Conservation (phyloP, 2,888 invertebrate species). For the Agrotis ipsilon region DNA sequence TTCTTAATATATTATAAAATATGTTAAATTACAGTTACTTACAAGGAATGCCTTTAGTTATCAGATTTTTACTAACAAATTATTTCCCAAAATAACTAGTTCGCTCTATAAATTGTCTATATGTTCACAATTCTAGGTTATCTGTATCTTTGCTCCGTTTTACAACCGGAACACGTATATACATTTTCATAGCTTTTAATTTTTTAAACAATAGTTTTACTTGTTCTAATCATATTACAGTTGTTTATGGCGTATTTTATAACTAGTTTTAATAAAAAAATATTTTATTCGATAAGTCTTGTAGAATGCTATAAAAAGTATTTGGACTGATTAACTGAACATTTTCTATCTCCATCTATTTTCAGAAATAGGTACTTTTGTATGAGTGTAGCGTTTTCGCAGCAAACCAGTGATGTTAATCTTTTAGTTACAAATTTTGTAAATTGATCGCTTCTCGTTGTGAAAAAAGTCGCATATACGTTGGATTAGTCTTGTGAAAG, state of each 20-base stretch:
- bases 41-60: not conserved
- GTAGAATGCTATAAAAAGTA: slow-evolving; percentile 70
- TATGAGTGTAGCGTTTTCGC: slow-evolving; percentile 92
- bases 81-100: not conserved
- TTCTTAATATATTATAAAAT: too few relatives aligned
- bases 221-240: not conserved
- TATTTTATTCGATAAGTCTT: slow-evolving; percentile 1
- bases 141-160: slow-evolving; percentile 60
- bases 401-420: slow-evolving; percentile 93
- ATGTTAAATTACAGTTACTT: not conserved
- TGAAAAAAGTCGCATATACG: slow-evolving; percentile 84
- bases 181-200: slow-evolving; percentile 46
- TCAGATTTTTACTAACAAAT: not conserved
- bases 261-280: not conserved
- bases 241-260: slow-evolving; percentile 17
- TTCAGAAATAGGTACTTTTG: slow-evolving; percentile 94
- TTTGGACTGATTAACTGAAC: slow-evolving; percentile 82
- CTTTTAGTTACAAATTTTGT: slow-evolving; percentile 91
- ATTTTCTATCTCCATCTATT: slow-evolving; percentile 93
- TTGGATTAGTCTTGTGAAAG: slow-evolving; percentile 88
- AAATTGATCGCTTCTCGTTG: slow-evolving; percentile 88
- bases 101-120: slow-evolving; percentile 31
- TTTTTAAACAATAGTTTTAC: not conserved
- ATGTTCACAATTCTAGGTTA: slow-evolving; percentile 26
- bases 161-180: slow-evolving; percentile 66